Conservation (phyloP, 2,888 invertebrate species). For the Exocentrus adspersus region DNA sequence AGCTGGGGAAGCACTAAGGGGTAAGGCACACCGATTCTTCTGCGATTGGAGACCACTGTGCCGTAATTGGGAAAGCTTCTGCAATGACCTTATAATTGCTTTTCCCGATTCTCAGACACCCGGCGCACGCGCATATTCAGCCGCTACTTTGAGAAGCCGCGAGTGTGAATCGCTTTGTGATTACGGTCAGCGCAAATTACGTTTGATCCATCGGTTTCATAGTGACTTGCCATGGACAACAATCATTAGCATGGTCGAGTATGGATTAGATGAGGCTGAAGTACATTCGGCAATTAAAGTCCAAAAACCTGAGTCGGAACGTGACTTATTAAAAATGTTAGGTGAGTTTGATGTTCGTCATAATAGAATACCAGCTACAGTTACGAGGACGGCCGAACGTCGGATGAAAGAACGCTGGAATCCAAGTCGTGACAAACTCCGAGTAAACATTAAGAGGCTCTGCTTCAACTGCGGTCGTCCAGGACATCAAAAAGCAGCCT, state of each 20-base stretch:
- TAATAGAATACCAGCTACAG: too few relatives aligned
- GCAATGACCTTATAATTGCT: constrained; percentile 21
- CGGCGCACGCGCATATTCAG: constrained; percentile 20
- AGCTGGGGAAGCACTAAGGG: constrained; percentile 33
- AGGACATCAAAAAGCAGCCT: too few relatives aligned
- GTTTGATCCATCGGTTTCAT: background rate
- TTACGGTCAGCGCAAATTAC: constrained; percentile 29
- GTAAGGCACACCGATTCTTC: constrained; percentile 33
- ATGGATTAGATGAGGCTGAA: constrained; percentile 26
- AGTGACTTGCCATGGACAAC: constrained; percentile 18
- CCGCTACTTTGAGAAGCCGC: constrained; percentile 22
- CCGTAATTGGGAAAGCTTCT: constrained; percentile 37
- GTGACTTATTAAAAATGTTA: constrained; percentile 35
- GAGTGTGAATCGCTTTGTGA: constrained; percentile 31
- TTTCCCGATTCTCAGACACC: constrained; percentile 18
- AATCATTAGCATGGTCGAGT: constrained; percentile 32
- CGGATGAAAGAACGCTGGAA: background rate
- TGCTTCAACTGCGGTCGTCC: too few relatives aligned
- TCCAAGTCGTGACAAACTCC: background rate
- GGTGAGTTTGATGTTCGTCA: constrained; percentile 38
- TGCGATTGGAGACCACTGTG: constrained; percentile 36
- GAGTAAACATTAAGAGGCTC: too few relatives aligned
- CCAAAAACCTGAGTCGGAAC: constrained; percentile 27
- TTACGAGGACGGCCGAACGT: too few relatives aligned
- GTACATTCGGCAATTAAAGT: constrained; percentile 18